A percentile compares a stretch with the other conserved stretches of the same genome.
Evolutionary conservation across 1,140 invertebrate species (phyloP).

Genomic region (Plutomurus gul): DNA sequence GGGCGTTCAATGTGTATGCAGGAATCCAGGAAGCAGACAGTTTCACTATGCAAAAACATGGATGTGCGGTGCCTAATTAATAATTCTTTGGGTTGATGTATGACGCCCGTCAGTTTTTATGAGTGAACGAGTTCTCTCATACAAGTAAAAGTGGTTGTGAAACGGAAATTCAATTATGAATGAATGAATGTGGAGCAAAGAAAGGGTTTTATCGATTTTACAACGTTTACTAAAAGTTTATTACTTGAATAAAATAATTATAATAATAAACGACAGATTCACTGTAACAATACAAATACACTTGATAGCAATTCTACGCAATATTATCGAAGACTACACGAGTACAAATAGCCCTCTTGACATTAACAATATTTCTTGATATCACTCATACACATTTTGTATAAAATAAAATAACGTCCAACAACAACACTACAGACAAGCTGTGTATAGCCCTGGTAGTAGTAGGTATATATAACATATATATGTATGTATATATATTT

Average conservation of each 20-base stretch:
- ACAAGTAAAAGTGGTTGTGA: too few species aligned
- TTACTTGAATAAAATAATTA: conserved; percentile 20
- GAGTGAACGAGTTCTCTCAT: too few species aligned
- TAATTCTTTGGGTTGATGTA: too few species aligned
- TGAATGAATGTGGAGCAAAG: not conserved
- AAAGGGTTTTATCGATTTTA: not conserved
- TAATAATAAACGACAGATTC: conserved; percentile 14
- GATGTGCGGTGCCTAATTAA: too few species aligned
- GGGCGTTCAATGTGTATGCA: too few species aligned
- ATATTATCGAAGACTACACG: not conserved
- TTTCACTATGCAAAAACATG: too few species aligned
- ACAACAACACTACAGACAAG: not conserved
- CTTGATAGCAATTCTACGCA: not conserved
- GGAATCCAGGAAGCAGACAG: too few species aligned
- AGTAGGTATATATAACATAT: too few species aligned
- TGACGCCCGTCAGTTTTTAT: too few species aligned
- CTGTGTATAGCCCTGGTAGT: not conserved
- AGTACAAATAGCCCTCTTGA: not conserved
- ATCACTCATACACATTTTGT: not conserved
- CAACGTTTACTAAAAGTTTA: conserved; percentile 20
- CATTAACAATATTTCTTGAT: conserved; percentile 1
- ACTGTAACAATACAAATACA: conserved; percentile 9
- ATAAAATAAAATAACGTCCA: not conserved
- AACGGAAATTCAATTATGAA: too few species aligned
- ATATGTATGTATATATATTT: too few species aligned